Base-by-base conservation (phyloP, 1,140 invertebrate genomes). In the Catajapyx aquilonaris region DNA sequence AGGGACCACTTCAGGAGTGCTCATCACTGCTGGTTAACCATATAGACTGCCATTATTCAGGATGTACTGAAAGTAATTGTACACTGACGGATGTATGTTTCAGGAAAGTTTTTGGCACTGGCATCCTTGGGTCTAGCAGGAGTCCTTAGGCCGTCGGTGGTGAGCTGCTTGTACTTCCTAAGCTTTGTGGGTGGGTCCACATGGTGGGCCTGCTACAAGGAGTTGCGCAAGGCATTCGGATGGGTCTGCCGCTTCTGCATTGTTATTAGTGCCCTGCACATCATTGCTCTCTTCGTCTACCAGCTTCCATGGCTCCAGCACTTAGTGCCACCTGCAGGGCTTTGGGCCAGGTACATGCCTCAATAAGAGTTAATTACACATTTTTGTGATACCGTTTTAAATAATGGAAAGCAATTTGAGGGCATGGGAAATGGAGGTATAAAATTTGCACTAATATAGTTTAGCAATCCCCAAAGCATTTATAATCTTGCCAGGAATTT, bases 281-380 rank as follows among this genome's bases (percentile, higher is more conserved):
- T 88, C 32, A 48, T 72, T 0, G 57, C 69, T 3, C 50, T 93
- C n/a, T 75, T 86, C 44, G 59, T 76, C 1, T 93, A 91, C 52
- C 88, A 95, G 57, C 75, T 81, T 45, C 70, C 81, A 46, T 81
- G 76, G 68, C 62, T 76, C 35, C 80, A 90, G 46, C 66, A 76
- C 19, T 50, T 71, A 4, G 51, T 90, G 31, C 65, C 70, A 10
- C 51, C 53, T 16, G 46, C 54, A 9, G 46, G 46, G 22, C 49
- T 66, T 7, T 37, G 49, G 9, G 62, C 70, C 0, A 71, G 78
- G 49, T 74, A 65, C 46, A 45, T 31, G 21, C n/a, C 34, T 5
- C 9, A 10, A n/a, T 36, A 11, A 32, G 32, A 38, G 10, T 32
- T 38, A n/a, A n/a, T n/a, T n/a, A n/a, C n/a, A n/a, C n/a, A n/a